These are phyloP conservation scores for Montipora capricornis DNA, from an alignment of 64 coral and sea anemone genomes.

Conservation along the genomic window DNA sequence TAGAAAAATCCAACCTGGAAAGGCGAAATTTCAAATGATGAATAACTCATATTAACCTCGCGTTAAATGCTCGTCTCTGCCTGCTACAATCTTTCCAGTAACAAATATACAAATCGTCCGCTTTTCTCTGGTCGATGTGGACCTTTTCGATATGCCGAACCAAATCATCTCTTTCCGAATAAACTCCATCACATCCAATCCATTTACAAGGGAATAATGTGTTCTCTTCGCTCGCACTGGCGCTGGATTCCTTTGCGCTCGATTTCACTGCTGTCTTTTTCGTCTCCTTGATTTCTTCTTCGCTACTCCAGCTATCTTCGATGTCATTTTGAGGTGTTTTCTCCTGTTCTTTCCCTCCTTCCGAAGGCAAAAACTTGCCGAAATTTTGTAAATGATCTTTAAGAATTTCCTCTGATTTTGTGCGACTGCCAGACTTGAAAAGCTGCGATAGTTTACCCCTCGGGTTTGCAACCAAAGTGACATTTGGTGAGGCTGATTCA, in stretches of 20 bases:
- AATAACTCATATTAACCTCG: constrained; percentile 13
- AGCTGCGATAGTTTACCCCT: constrained; percentile 43
- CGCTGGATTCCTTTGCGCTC: constrained; percentile 69
- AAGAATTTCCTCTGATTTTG: constrained; percentile 73
- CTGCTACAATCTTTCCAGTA: constrained; percentile 95
- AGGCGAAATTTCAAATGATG: not conserved
- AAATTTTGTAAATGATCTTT: constrained; percentile 72
- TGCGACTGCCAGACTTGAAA: constrained; percentile 55
- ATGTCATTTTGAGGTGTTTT: not conserved
- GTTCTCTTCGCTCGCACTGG: constrained; percentile 45
- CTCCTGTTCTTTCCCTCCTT: constrained; percentile 33
- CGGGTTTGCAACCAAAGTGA: constrained; percentile 62
- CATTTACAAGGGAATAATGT: constrained; percentile 82
- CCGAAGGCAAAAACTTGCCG: constrained; percentile 46
- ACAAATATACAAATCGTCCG: constrained; percentile 97
- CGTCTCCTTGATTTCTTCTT: constrained; percentile 30
- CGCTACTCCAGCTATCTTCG: constrained; percentile 35
- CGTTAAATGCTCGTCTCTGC: constrained; percentile 92
- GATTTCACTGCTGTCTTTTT: not conserved
- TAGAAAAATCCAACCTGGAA: not conserved
- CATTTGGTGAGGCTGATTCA: constrained; percentile 53
- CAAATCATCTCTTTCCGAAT: constrained; percentile 94
- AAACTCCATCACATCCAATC: constrained; percentile 82
- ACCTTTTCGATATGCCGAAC: constrained; percentile 99
- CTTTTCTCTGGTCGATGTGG: constrained; percentile 98